Conservation (phyloP, 2,797 vertebrate genomes). For the Rhinatrema bivittatum region DNA sequence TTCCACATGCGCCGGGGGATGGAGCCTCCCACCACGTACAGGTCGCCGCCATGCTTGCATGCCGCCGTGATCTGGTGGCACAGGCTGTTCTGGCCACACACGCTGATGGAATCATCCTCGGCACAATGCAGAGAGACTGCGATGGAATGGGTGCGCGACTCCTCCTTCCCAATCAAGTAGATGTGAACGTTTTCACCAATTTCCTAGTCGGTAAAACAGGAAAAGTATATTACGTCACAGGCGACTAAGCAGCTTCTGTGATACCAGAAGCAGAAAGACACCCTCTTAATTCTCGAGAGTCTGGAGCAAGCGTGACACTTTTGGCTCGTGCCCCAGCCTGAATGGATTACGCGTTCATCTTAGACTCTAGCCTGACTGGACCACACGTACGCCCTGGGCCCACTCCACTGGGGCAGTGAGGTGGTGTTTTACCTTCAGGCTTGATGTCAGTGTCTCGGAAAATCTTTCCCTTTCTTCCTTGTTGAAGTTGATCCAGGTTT, state of each 20-base stretch:
- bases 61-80: conserved; percentile 97
- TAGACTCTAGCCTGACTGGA: too few species aligned
- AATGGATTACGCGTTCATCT: too few species aligned
- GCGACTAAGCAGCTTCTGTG: too few species aligned
- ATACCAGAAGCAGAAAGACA: too few species aligned
- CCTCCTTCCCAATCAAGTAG: conserved; percentile 95
- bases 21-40: conserved; percentile 94
- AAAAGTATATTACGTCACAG: too few species aligned
- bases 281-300: too few species aligned
- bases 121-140: conserved; percentile 92
- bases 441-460: conserved; percentile 76
- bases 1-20: conserved; percentile 98
- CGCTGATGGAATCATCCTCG: conserved; percentile 85
- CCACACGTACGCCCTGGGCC: too few species aligned
- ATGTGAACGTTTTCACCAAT: conserved; percentile 97
- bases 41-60: conserved; percentile 90
- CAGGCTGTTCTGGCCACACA: conserved; percentile 93
- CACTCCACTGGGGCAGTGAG: too few species aligned
- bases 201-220: conserved; percentile 62
- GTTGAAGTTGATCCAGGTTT: conserved; percentile 93
- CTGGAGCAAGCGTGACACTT: too few species aligned
- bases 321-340: too few species aligned
- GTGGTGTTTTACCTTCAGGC: conserved; percentile 84
- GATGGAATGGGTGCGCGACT: conserved; percentile 86
- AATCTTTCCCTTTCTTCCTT: conserved; percentile 91